Conservation (phyloP, 1,140 invertebrate genomes). For the Ectropis grisescens region DNA sequence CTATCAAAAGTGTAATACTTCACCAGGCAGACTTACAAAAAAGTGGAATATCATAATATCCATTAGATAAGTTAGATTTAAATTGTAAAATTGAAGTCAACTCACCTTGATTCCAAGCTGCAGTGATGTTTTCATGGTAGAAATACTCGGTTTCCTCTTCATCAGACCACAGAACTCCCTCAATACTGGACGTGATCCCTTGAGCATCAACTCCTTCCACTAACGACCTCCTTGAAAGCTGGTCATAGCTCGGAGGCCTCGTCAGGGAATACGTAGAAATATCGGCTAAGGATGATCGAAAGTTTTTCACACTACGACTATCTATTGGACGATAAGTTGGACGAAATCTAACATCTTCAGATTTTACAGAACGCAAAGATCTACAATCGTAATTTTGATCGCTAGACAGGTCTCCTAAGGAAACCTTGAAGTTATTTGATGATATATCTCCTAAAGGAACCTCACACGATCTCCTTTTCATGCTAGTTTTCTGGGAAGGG, state of each 20-base stretch:
- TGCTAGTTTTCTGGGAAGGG: constrained; percentile 54
- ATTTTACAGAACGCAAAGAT: constrained; percentile 44
- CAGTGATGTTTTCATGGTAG: constrained; percentile 61
- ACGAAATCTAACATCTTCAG: constrained; percentile 42
- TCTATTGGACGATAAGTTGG: constrained; percentile 52
- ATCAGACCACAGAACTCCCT: constrained; percentile 67
- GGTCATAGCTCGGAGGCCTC: constrained; percentile 53
- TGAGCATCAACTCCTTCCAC: constrained; percentile 41
- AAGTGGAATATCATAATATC: too few species aligned
- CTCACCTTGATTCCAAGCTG: constrained; percentile 64
- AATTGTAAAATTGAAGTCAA: constrained; percentile 2
- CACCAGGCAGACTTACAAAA: too few species aligned
- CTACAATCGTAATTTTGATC: constrained; percentile 46
- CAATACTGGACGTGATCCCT: constrained; percentile 64
- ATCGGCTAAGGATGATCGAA: constrained; percentile 48
- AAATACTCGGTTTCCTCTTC: constrained; percentile 68
- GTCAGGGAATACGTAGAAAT: constrained; percentile 43
- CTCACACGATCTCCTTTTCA: constrained; percentile 57
- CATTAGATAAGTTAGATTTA: too few species aligned
- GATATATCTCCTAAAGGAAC: constrained; percentile 58
- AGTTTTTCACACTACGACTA: constrained; percentile 55
- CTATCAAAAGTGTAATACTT: too few species aligned
- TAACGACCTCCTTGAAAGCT: constrained; percentile 46
- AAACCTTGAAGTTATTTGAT: constrained; percentile 57
- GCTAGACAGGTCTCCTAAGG: constrained; percentile 44